Evolutionary conservation across 2,113 vertebrate genomes (phyloP).

Genomic region (Chaenocephalus aceratus): DNA sequence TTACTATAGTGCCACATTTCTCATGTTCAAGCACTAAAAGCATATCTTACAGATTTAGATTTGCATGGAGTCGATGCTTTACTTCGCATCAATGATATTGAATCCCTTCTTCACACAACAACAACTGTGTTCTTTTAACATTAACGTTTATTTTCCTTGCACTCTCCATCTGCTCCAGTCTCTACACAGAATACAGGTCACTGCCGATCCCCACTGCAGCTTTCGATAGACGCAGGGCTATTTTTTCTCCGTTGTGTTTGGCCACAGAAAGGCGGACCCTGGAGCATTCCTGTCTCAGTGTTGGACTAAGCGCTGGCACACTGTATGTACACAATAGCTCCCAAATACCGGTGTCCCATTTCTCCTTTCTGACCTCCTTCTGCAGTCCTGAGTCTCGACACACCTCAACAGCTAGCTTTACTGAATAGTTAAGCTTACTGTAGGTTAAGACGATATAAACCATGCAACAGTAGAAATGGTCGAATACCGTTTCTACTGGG

Average conservation of each 20-base stretch:
- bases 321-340: constrained; percentile 32
- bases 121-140: too few relatives aligned
- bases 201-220: constrained; percentile 43
- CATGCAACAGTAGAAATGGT: too few relatives aligned
- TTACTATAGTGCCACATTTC: too few relatives aligned
- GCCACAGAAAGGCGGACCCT: constrained; percentile 50
- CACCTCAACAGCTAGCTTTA: background rate
- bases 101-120: too few relatives aligned
- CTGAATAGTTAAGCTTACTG: too few relatives aligned
- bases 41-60: too few relatives aligned
- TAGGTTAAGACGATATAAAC: too few relatives aligned
- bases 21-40: too few relatives aligned
- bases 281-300: constrained; percentile 58
- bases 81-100: too few relatives aligned
- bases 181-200: constrained; percentile 44
- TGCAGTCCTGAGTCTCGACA: constrained; percentile 8
- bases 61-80: too few relatives aligned
- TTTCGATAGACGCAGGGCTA: constrained; percentile 34
- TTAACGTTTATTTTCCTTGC: constrained; percentile 5
- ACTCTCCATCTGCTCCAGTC: constrained; percentile 32
- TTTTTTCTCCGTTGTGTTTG: constrained; percentile 25
- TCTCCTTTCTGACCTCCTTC: constrained; percentile 47
- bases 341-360: constrained; percentile 46
- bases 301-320: constrained; percentile 32
- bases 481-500: too few relatives aligned